These are phyloP conservation scores for Ceraclea dissimilis DNA, from an alignment of 2,888 invertebrate genomes.

Conservation along the genomic window DNA sequence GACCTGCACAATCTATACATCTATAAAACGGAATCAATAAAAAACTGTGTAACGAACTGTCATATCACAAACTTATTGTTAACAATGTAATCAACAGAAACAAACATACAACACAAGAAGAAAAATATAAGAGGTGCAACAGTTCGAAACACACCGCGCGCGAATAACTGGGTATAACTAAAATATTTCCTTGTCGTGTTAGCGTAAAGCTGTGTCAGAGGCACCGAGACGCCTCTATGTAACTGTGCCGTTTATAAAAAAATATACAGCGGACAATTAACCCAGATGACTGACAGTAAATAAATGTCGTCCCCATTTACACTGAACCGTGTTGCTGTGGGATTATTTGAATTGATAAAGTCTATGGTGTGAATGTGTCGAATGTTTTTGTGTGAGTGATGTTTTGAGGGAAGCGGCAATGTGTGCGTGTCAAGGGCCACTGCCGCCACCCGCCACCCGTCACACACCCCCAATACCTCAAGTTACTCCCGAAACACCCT, in stretches of 20 bases:
- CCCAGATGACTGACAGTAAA: neutral
- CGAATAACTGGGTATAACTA: slow-evolving; percentile 19
- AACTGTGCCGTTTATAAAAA: neutral
- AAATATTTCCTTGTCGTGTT: slow-evolving; percentile 15
- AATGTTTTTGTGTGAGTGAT: slow-evolving; percentile 1
- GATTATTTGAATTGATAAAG: neutral
- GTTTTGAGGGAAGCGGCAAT: slow-evolving; percentile 1
- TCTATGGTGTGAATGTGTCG: slow-evolving; percentile 1
- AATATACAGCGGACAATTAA: neutral
- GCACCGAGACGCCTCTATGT: neutral
- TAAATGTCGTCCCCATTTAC: neutral
- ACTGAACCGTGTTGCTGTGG: neutral
- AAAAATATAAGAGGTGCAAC: slow-evolving; percentile 15
- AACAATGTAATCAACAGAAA: neutral
- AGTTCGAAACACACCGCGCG: slow-evolving; percentile 17
- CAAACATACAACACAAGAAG: neutral
- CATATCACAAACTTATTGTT: neutral
- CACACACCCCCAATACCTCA: neutral
- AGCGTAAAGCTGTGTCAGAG: neutral
- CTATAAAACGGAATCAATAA: neutral
- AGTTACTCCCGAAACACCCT: neutral
- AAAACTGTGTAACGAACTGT: neutral
- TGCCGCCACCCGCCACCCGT: neutral
- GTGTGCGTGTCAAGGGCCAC: neutral
- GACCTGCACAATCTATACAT: neutral